Conservation (phyloP, 1,140 invertebrate genomes). For the Oncopeltus fasciatus region DNA sequence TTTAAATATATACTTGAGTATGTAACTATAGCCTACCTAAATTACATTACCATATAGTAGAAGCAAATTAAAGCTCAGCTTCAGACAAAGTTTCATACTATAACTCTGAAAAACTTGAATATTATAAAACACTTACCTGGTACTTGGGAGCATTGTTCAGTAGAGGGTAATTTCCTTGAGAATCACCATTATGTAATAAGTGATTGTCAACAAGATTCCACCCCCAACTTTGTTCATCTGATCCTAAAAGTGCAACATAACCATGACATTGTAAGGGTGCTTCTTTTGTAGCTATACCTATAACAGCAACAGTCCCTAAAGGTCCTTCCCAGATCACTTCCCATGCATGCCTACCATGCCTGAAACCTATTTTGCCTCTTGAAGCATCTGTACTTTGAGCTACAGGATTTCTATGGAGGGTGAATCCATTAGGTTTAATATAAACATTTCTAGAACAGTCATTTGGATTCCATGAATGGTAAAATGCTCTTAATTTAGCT, state of each 20-base stretch:
- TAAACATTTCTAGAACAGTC: conserved; percentile 95
- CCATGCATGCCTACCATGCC: conserved; percentile 88
- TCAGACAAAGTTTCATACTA: too few relatives aligned
- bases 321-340: conserved; percentile 99
- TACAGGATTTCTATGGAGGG: conserved; percentile 89
- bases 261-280: conserved; percentile 80
- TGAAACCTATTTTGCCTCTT: conserved; percentile 86
- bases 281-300: conserved; percentile 90
- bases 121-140: conserved; percentile 52
- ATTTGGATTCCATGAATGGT: conserved; percentile 92
- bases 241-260: conserved; percentile 85
- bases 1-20: too few relatives aligned
- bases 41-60: too few relatives aligned
- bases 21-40: too few relatives aligned
- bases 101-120: too few relatives aligned
- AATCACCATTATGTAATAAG: conserved; percentile 90
- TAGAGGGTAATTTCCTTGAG: conserved; percentile 86
- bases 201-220: conserved; percentile 99
- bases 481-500: conserved; percentile 84
- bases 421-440: conserved; percentile 93
- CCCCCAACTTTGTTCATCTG: conserved; percentile 94
- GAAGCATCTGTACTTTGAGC: conserved; percentile 97
- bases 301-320: conserved; percentile 84
- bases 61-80: too few relatives aligned
- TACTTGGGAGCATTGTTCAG: conserved; percentile 96